Conservation (phyloP, 2,888 invertebrate genomes). For the Temnothorax rugatulus region DNA sequence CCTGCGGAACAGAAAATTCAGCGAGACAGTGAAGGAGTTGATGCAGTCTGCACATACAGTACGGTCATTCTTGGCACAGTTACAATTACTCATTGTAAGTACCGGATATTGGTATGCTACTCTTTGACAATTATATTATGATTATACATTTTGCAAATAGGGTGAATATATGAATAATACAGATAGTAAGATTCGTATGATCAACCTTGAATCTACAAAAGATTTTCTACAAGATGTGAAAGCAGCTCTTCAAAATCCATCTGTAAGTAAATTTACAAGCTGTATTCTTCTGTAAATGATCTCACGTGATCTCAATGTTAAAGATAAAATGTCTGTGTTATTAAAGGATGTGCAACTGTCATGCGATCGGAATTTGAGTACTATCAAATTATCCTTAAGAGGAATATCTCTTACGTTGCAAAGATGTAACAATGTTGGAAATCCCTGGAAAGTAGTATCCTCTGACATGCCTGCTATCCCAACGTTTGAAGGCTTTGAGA, state of each 20-base stretch:
- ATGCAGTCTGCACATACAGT: constrained; percentile 74
- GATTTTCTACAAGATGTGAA: constrained; percentile 76
- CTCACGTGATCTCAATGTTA: neutral
- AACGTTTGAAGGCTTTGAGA: constrained; percentile 68
- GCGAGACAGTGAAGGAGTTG: constrained; percentile 68
- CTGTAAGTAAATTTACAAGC: constrained; percentile 72
- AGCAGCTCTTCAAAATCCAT: constrained; percentile 70
- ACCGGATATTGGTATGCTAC: constrained; percentile 39
- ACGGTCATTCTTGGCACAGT: constrained; percentile 77
- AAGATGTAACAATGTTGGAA: constrained; percentile 60
- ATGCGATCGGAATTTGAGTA: constrained; percentile 72
- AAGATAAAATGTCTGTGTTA: constrained; percentile 32
- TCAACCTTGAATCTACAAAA: constrained; percentile 27
- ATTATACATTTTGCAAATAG: constrained; percentile 55
- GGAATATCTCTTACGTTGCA: constrained; percentile 76
- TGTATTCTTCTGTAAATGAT: constrained; percentile 21
- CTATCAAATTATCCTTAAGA: constrained; percentile 76
- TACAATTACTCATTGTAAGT: constrained; percentile 77
- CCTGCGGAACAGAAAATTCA: constrained; percentile 72
- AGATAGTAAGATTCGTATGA: constrained; percentile 1
- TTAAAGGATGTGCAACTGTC: constrained; percentile 71
- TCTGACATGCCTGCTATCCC: constrained; percentile 80
- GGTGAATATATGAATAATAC: constrained; percentile 41
- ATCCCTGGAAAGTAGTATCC: constrained; percentile 70
- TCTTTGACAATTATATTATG: neutral